A percentile compares a stretch with the other conserved stretches of the same genome.
Evolutionary conservation across 2,888 invertebrate species (phyloP).

Genomic region (Drosophila borealis): DNA sequence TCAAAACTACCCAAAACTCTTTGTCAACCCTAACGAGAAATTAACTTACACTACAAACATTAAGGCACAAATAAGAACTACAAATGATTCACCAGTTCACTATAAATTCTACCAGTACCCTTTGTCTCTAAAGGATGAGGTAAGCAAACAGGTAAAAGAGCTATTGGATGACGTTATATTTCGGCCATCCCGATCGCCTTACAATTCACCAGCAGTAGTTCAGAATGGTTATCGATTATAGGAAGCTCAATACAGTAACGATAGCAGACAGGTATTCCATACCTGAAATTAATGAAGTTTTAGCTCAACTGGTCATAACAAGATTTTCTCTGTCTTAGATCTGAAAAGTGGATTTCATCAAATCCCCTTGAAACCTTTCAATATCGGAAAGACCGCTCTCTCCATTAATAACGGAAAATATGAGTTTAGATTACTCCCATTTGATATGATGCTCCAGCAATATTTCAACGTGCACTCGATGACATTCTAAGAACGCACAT

Average conservation of each 20-base stretch:
- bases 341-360: background rate
- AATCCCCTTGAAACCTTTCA: background rate
- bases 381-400: no score
- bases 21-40: background rate
- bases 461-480: no score
- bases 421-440: no score
- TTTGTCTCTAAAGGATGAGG: no score
- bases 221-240: background rate
- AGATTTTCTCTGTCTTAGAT: background rate
- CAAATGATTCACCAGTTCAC: background rate
- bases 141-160: no score
- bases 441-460: no score
- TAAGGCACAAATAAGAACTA: background rate
- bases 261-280: background rate
- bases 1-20: background rate
- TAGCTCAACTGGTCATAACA: slow-evolving; percentile 6
- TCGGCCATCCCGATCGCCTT: no score
- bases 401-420: no score
- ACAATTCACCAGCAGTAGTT: background rate
- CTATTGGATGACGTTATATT: no score
- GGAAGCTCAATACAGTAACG: background rate
- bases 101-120: background rate
- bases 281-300: background rate
- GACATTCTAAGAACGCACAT: no score
- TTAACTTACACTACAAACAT: background rate